Evolutionary conservation across 2,797 vertebrate species (phyloP), one percentile per base, ranked within the genome.

Genomic region (Menidia menidia): DNA sequence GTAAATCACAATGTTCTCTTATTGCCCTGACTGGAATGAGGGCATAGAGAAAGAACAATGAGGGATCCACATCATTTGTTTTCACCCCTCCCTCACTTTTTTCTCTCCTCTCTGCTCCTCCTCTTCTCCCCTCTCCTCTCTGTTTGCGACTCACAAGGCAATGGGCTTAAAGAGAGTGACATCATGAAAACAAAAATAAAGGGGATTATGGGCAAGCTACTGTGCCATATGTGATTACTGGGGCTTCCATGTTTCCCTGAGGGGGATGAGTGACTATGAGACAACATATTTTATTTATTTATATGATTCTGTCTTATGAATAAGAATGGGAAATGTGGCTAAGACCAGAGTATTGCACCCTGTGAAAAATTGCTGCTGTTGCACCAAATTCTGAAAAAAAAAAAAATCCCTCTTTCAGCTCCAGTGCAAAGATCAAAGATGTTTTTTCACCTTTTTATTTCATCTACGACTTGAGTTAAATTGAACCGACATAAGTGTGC

Each of bases 1-100:
- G 92, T 93, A 92, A 93, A 94, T 94, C 92, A 94, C 93, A 92
- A 91, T 93, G 91, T 92, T 93, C 90, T 94, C 91, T 92, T 92
- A 92, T 92, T 93, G 92, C 92, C 92, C 87, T 91, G 88, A 93
- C 92, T 94, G 92, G 92, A 94, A 94, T 93, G 92, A 93, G 92
- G 91, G 91, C 92, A 93, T 86, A 90, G 89, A 91, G 90, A 91
- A 92, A 92, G 92, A 91, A 94, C 92, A 93, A 93, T 92, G 92
- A 92, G 90, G 89, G 90, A 92, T 92, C 88, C 88, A 92, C 89
- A 93, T 93, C 91, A 92, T 94, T 93, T 94, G 93, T 94, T 93
- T 92, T 91, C 83, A 85, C 86, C 91, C 90, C 88, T 83, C 88
- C 87, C 85, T 86, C 19, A 63, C 78, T 76, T 82, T 63, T 80